phyloP scores from a whole-genome alignment of 2,888 invertebrate species.

The Dasysyrphus tricinctus region DNA sequence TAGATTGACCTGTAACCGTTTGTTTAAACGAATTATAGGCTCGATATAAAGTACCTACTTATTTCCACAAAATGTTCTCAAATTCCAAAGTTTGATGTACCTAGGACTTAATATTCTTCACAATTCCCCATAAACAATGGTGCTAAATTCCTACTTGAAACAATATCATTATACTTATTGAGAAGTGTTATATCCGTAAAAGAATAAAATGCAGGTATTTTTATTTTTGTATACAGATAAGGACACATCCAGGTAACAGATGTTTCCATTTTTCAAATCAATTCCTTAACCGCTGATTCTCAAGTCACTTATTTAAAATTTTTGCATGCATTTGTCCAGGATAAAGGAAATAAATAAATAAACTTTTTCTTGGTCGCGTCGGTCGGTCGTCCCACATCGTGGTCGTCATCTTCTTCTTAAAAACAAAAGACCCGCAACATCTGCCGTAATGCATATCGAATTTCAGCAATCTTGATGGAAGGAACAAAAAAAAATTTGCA shows the following conservation, averaged over 20 bases:
- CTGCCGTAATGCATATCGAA: slow-evolving; percentile 61
- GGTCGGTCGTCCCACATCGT: slow-evolving; percentile 54
- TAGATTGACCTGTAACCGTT: too few relatives aligned
- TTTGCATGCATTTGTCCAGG: slow-evolving; percentile 40
- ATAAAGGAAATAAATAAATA: slow-evolving; percentile 57
- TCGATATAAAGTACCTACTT: too few relatives aligned
- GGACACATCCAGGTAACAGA: slow-evolving; percentile 24
- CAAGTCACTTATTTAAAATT: slow-evolving; percentile 33
- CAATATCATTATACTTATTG: too few relatives aligned
- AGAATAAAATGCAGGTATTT: not conserved
- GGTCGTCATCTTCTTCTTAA: slow-evolving; percentile 7
- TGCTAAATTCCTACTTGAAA: too few relatives aligned
- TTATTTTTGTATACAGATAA: not conserved
- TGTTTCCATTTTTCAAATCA: slow-evolving; percentile 42
- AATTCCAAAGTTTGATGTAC: too few relatives aligned
- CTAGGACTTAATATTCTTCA: too few relatives aligned
- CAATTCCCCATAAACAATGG: too few relatives aligned
- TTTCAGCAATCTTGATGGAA: slow-evolving; percentile 57
- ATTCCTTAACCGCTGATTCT: slow-evolving; percentile 3
- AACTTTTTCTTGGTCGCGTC: slow-evolving; percentile 44
- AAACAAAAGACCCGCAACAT: slow-evolving; percentile 58
- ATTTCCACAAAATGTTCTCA: too few relatives aligned
- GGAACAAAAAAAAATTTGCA: slow-evolving; percentile 33
- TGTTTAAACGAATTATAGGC: too few relatives aligned
- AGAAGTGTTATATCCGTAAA: too few relatives aligned